Evolutionary conservation across 2,888 invertebrate species (phyloP).

Genomic region (Congeria kusceri): DNA sequence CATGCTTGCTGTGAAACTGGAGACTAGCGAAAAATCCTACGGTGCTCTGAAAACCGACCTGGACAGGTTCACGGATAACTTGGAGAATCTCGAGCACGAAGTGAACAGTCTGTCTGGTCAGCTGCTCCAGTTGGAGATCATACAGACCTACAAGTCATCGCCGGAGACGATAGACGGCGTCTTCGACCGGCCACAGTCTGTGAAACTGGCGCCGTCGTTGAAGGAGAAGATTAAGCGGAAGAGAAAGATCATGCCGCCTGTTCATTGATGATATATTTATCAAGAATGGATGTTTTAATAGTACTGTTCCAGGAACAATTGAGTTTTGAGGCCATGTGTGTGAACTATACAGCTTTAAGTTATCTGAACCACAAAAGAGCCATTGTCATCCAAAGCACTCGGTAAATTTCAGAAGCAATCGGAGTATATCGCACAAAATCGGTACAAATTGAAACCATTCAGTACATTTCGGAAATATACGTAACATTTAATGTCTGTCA

Average conservation of each 20-base stretch:
- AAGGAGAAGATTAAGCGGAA: slow-evolving; percentile 81
- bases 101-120: slow-evolving; percentile 77
- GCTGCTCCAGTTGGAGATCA: slow-evolving; percentile 80
- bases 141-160: slow-evolving; percentile 82
- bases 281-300: too few species aligned
- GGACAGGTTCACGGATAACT: slow-evolving; percentile 77
- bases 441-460: too few species aligned
- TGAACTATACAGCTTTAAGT: too few species aligned
- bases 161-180: slow-evolving; percentile 83
- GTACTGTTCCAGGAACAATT: too few species aligned
- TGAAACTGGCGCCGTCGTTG: slow-evolving; percentile 83
- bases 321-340: too few species aligned
- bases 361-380: too few species aligned
- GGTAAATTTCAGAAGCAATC: too few species aligned
- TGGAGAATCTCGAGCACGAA: slow-evolving; percentile 80
- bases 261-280: slow-evolving; percentile 28
- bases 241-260: slow-evolving; percentile 65
- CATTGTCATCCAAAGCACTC: too few species aligned
- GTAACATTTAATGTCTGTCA: too few species aligned
- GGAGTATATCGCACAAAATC: too few species aligned
- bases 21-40: slow-evolving; percentile 76
- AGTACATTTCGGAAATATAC: too few species aligned
- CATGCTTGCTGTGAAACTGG: slow-evolving; percentile 75
- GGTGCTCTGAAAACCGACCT: slow-evolving; percentile 76
- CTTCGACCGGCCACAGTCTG: slow-evolving; percentile 80